These are phyloP conservation scores for Acestrorhynchus altus DNA, from an alignment of 2,797 vertebrate genomes.

Conservation along the genomic window DNA sequence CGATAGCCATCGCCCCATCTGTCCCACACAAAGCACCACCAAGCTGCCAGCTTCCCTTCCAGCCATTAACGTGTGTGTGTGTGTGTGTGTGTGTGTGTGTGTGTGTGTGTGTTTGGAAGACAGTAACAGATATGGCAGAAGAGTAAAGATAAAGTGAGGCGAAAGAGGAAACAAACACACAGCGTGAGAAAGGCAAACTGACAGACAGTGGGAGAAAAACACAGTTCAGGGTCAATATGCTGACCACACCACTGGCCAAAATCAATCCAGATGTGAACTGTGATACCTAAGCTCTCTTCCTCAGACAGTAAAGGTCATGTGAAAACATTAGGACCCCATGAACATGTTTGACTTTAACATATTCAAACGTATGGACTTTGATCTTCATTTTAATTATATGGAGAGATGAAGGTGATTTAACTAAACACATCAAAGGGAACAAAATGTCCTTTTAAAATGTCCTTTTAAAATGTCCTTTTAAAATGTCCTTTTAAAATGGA, in stretches of 20 bases:
- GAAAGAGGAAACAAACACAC: slow-evolving; percentile 38
- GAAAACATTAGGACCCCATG: too few relatives aligned
- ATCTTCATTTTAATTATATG: too few relatives aligned
- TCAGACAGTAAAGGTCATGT: slow-evolving; percentile 7
- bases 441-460: too few relatives aligned
- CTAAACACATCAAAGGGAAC: too few relatives aligned
- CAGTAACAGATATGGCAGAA: not conserved
- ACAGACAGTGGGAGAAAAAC: not conserved
- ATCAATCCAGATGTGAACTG: slow-evolving; percentile 31
- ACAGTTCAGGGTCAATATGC: slow-evolving; percentile 38
- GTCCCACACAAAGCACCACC: slow-evolving; percentile 26
- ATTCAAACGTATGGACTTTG: too few relatives aligned
- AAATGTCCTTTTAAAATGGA: too few relatives aligned
- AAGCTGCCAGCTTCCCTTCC: slow-evolving; percentile 41
- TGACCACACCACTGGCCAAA: slow-evolving; percentile 9
- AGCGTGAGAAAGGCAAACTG: slow-evolving; percentile 40
- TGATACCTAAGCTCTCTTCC: slow-evolving; percentile 17
- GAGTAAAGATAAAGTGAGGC: slow-evolving; percentile 22
- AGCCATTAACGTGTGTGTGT: not conserved
- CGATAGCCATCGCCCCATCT: slow-evolving; percentile 34
- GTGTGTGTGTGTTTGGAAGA: not conserved
- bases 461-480: too few relatives aligned
- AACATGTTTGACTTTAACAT: slow-evolving; percentile 52
- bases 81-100: not conserved
- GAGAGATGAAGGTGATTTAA: too few relatives aligned